These are phyloP conservation scores for Heliconius erato DNA, from an alignment of 2,888 invertebrate genomes.

Conservation along the genomic window DNA sequence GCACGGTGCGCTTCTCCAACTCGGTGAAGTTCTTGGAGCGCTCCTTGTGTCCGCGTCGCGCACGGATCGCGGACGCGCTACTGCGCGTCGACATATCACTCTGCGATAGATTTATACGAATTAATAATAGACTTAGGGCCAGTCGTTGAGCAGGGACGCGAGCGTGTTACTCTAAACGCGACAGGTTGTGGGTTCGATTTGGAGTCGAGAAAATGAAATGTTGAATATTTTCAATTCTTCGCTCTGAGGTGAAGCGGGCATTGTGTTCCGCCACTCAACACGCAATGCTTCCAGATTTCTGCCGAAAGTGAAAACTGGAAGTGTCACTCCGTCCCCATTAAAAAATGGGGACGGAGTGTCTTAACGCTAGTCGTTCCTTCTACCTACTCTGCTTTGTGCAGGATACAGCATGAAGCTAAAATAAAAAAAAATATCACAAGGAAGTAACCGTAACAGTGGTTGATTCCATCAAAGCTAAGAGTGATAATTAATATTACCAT, in stretches of 20 bases:
- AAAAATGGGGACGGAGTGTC: background rate
- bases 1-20: slow-evolving; percentile 82
- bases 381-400: background rate
- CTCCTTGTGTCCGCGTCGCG: slow-evolving; percentile 84
- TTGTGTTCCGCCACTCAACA: background rate
- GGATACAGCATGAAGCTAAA: too few species aligned
- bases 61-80: slow-evolving; percentile 72
- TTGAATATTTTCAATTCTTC: too few species aligned
- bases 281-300: background rate
- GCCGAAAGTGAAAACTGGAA: too few species aligned
- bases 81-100: slow-evolving; percentile 83
- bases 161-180: background rate
- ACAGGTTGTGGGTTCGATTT: background rate
- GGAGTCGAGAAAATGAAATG: background rate
- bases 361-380: background rate
- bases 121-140: background rate
- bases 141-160: too few species aligned
- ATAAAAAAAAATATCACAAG: too few species aligned
- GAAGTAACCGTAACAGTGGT: too few species aligned
- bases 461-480: too few species aligned
- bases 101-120: slow-evolving; percentile 58
- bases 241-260: background rate
- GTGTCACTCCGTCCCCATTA: too few species aligned
- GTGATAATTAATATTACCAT: too few species aligned
- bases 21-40: slow-evolving; percentile 85